Base-by-base conservation (phyloP, 1,140 invertebrate species). In the Eufriesea mexicana region DNA sequence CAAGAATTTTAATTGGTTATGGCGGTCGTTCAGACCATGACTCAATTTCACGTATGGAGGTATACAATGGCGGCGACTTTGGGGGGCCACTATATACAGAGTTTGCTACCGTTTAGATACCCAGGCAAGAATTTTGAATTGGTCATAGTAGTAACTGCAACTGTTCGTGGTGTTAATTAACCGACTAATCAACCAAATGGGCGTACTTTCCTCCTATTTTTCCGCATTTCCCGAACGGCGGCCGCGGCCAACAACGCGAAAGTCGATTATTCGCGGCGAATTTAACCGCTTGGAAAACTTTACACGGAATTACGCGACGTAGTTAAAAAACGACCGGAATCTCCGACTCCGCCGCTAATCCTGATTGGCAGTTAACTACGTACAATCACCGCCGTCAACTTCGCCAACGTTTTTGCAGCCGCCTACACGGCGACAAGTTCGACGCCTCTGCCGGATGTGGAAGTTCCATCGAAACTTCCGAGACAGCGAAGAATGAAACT, bases 311-410 rank as follows among this genome's bases (percentile, higher is more conserved):
- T 75, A 62, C 45, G 61, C 28, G 45, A 68, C 51, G 28, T 57
- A 66, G 73, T 82, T 82, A 67, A 49, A 72, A 67, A 82, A 25
- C 25, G 45, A 57, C 28, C 20, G 57, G 73, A 82, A 76, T 67
- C 74, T 18, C 20, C 49, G 73, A 54, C 8, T 35, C 57, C 64
- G 28, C 42, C 25, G 67, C 61, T 86, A 87, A 87, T 87, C 83
- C 72, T 87, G 86, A 87, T 87, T 84, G 86, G 81, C 86, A 80
- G 85, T 87, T 86, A 80, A 84, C 82, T 77, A 80, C 82, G 71
- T 71, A 74, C 82, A 61, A 70, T 59, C 7, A 28, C n/a, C 51
- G 62, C 42, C 67, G 51, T 83, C 74, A 42, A 66, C 74, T 77
- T 51, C 74, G 5, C 66, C 49, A 73, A 68, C 83, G 76, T 84